Conservation (phyloP, 2,113 vertebrate species). For the Apodemus speciosus region DNA sequence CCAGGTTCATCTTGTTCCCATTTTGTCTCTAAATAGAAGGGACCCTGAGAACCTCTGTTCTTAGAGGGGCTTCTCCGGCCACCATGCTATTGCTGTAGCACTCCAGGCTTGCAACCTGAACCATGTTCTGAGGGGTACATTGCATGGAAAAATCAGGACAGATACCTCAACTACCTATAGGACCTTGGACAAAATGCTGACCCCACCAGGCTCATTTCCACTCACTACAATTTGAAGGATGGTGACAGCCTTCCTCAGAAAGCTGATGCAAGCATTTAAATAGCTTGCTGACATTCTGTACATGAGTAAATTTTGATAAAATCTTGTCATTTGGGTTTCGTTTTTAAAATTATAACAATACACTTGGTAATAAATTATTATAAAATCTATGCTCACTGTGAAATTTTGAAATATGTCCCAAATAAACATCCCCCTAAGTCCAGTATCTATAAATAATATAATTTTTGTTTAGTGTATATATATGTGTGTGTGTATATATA, state of each 20-base stretch:
- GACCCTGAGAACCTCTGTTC: background rate
- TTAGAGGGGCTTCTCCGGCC: background rate
- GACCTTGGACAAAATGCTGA: background rate
- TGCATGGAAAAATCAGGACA: background rate
- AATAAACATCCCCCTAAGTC: slow-evolving; percentile 1
- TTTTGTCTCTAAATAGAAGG: background rate
- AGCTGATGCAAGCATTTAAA: background rate
- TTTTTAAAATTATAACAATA: background rate
- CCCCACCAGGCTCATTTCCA: background rate
- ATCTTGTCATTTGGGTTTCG: background rate
- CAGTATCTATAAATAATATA: background rate
- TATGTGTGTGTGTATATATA: background rate
- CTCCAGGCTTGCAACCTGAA: background rate
- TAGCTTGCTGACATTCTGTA: background rate
- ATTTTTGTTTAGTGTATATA: background rate
- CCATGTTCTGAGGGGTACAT: background rate
- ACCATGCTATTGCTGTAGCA: background rate
- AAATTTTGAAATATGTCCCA: background rate
- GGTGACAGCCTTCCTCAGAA: background rate
- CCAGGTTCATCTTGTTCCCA: background rate
- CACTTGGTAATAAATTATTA: background rate
- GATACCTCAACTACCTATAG: no score
- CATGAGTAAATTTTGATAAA: background rate
- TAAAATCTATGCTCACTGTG: background rate
- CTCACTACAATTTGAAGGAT: no score